phyloP scores from a whole-genome alignment of 2,797 vertebrate genomes.

The Anomalospiza imberbis region DNA sequence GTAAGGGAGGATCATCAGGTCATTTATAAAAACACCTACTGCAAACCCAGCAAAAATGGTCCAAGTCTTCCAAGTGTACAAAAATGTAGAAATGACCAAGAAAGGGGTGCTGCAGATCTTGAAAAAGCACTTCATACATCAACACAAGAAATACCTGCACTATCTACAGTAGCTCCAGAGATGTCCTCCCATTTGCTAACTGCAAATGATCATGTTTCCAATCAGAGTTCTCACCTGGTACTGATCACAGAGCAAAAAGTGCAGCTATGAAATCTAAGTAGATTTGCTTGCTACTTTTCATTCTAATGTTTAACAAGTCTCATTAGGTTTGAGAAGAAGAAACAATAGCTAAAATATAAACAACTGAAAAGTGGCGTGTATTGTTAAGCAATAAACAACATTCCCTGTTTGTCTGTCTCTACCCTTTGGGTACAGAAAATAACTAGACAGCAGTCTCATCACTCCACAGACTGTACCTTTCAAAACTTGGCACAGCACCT shows the following conservation, averaged over 20 bases:
- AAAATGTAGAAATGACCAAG: background rate
- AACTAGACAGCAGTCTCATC: slow-evolving; percentile 7
- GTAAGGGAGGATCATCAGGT: background rate
- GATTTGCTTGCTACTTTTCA: background rate
- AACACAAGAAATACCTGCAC: background rate
- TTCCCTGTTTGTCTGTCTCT: background rate
- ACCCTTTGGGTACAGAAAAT: slow-evolving; percentile 4
- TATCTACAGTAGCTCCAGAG: background rate
- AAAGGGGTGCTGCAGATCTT: background rate
- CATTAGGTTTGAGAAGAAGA: background rate
- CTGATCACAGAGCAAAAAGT: background rate
- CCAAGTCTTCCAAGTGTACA: background rate
- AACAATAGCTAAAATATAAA: background rate
- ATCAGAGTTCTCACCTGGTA: background rate
- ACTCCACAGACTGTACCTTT: slow-evolving; percentile 24
- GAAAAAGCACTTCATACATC: background rate
- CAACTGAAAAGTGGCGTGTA: background rate
- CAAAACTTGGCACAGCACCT: background rate
- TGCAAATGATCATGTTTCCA: background rate
- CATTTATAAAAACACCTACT: background rate
- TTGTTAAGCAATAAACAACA: background rate
- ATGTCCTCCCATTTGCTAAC: background rate
- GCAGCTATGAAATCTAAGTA: background rate
- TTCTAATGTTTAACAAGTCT: background rate
- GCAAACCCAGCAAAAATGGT: background rate